These are phyloP conservation scores for Cinara cedri DNA, from an alignment of 2,888 invertebrate genomes.

Conservation along the genomic window DNA sequence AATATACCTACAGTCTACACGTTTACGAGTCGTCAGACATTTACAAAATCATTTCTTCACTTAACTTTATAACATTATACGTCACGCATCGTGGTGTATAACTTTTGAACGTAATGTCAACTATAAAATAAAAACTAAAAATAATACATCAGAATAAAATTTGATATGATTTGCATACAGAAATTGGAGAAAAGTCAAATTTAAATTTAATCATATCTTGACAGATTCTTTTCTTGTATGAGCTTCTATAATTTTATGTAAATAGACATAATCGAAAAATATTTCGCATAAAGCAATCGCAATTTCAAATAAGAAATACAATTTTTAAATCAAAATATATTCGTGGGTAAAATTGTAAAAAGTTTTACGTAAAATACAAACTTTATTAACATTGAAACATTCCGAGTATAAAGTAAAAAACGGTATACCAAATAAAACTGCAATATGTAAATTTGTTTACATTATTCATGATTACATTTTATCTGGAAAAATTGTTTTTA, in stretches of 20 bases:
- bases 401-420: too few relatives aligned
- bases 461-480: too few relatives aligned
- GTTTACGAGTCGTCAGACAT: too few relatives aligned
- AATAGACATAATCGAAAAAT: conserved; percentile 20
- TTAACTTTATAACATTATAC: conserved; percentile 5
- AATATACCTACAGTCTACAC: neutral
- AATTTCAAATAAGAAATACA: neutral
- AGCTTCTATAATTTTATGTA: conserved; percentile 43
- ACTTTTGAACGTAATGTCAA: conserved; percentile 7
- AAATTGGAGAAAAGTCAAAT: conserved; percentile 29
- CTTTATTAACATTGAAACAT: neutral
- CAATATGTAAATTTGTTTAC: too few relatives aligned
- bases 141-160: conserved; percentile 11
- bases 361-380: neutral
- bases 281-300: neutral
- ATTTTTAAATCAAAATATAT: neutral
- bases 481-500: too few relatives aligned
- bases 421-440: too few relatives aligned
- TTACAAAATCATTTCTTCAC: neutral
- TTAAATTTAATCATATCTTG: conserved; percentile 23
- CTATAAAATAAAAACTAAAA: conserved; percentile 8
- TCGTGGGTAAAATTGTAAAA: neutral
- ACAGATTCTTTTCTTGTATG: neutral
- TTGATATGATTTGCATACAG: conserved; percentile 26
- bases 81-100: neutral